phyloP scores from a whole-genome alignment of 2,113 vertebrate species.

The Serinus canaria region DNA sequence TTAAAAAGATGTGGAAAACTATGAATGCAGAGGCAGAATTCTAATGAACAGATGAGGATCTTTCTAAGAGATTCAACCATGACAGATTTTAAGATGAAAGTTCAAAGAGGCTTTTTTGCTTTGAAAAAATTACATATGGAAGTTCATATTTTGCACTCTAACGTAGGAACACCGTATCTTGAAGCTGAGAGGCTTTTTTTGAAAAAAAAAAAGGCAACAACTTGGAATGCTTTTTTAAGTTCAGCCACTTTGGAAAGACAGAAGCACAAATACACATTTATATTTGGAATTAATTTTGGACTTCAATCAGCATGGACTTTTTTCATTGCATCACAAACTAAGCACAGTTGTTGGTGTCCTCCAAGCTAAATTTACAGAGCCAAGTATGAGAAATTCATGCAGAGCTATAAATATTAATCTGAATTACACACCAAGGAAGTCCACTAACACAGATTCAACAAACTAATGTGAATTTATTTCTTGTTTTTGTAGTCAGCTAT shows the following conservation, averaged over 20 bases:
- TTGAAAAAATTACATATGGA: background rate
- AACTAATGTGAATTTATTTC: constrained; percentile 69
- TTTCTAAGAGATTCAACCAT: background rate
- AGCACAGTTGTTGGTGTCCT: constrained; percentile 44
- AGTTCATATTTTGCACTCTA: background rate
- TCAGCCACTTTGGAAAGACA: background rate
- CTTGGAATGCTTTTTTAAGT: background rate
- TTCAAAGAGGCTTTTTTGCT: background rate
- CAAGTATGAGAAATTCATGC: constrained; percentile 6
- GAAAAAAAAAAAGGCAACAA: background rate
- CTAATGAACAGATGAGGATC: background rate
- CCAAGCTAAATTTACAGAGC: constrained; percentile 34
- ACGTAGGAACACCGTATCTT: background rate
- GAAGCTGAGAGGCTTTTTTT: background rate
- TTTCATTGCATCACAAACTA: background rate
- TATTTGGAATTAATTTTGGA: constrained; percentile 32
- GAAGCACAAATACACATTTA: background rate
- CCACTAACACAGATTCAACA: constrained; percentile 51
- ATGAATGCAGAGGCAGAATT: background rate
- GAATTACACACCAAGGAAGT: constrained; percentile 53
- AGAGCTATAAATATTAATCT: constrained; percentile 66
- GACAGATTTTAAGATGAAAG: background rate
- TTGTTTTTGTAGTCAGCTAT: constrained; percentile 51
- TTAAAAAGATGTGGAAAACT: background rate
- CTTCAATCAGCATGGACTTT: constrained; percentile 10